phyloP scores from a whole-genome alignment of 2,797 vertebrate species.

The Crotalus adamanteus region DNA sequence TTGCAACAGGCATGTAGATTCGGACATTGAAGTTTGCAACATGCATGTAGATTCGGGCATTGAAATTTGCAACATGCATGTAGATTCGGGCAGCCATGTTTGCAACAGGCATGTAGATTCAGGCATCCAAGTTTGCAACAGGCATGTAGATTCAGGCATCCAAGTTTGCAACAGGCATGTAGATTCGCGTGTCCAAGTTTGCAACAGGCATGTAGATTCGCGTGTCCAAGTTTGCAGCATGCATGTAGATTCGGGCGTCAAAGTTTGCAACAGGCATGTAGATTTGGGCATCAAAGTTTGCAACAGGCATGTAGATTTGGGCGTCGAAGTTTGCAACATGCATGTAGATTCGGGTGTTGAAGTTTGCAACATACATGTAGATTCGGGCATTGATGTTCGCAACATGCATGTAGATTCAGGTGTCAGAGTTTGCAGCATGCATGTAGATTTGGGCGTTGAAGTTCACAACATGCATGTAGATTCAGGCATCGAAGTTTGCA shows the following conservation, averaged over 20 bases:
- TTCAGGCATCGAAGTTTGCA: neutral
- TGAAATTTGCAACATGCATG: neutral
- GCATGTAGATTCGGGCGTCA: accelerated
- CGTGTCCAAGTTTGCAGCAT: accelerated
- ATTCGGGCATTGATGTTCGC: neutral
- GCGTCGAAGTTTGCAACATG: neutral
- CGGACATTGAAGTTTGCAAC: neutral
- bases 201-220: too few species aligned
- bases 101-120: neutral
- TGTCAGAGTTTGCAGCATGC: accelerated
- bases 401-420: accelerated
- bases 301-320: neutral
- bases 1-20: neutral
- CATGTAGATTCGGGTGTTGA: too few species aligned
- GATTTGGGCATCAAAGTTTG: too few species aligned
- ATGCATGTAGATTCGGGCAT: too few species aligned
- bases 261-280: accelerated
- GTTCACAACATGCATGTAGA: neutral
- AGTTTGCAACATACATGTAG: neutral
- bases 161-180: neutral
- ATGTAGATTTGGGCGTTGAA: accelerated
- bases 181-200: neutral
- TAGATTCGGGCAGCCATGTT: accelerated
- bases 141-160: too few species aligned
- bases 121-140: accelerated